These are phyloP conservation scores for Apotomis capreana DNA, from an alignment of 2,888 invertebrate species.

Conservation along the genomic window DNA sequence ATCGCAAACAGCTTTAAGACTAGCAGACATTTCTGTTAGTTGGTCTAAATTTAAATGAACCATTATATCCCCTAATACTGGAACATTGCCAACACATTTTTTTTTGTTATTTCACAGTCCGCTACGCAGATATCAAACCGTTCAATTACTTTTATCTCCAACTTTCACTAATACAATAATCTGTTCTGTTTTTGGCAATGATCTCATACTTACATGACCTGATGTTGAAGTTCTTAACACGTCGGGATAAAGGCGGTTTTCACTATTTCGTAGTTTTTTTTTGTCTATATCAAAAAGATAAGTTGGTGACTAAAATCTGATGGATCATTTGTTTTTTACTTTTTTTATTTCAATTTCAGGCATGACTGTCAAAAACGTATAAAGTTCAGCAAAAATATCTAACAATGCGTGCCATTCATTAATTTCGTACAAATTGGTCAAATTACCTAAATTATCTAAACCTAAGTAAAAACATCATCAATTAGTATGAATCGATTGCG, in stretches of 20 bases:
- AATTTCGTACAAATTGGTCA: no score
- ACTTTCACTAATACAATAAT: no score
- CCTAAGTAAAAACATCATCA: not conserved
- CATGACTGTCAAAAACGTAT: not conserved
- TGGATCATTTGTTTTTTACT: conserved; percentile 32
- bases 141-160: no score
- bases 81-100: conserved; percentile 18
- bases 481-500: not conserved
- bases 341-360: conserved; percentile 6
- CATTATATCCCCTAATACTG: conserved; percentile 10
- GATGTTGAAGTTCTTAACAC: not conserved
- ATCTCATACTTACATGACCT: not conserved
- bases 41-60: conserved; percentile 24
- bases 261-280: not conserved
- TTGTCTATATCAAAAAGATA: conserved; percentile 18
- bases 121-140: no score
- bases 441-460: not conserved
- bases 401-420: not conserved
- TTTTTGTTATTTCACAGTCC: not conserved
- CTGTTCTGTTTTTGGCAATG: not conserved
- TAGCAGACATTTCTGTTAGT: conserved; percentile 6
- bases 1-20: not conserved
- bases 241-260: not conserved
- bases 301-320: conserved; percentile 28
- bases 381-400: not conserved